These are phyloP conservation scores for Lepidothrix coronata DNA, from an alignment of 2,113 vertebrate genomes.

Conservation along the genomic window DNA sequence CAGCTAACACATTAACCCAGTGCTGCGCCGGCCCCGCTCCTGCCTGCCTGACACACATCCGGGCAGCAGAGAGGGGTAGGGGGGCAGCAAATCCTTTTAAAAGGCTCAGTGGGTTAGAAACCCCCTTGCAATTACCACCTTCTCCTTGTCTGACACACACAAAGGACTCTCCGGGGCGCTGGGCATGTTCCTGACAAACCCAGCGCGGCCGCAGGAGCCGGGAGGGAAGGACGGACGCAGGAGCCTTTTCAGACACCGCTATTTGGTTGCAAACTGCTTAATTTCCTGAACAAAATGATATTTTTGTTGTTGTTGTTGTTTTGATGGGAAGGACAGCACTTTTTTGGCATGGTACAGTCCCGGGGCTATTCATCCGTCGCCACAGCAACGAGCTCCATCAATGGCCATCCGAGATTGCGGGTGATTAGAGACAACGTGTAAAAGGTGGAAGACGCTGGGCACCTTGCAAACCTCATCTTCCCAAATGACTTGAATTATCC, in stretches of 20 bases:
- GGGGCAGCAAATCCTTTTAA: background rate
- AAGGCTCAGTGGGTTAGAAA: constrained; percentile 53
- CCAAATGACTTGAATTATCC: constrained; percentile 69
- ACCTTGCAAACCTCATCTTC: constrained; percentile 57
- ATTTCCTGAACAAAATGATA: constrained; percentile 62
- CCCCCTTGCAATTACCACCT: constrained; percentile 36
- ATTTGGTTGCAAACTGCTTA: constrained; percentile 67
- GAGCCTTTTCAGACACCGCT: constrained; percentile 54
- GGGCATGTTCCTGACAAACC: constrained; percentile 26
- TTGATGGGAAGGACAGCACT: constrained; percentile 55
- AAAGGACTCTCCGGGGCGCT: background rate
- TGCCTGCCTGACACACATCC: constrained; percentile 50
- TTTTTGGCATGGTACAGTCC: constrained; percentile 55
- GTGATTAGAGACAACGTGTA: constrained; percentile 65
- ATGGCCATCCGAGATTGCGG: constrained; percentile 60
- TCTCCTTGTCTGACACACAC: background rate
- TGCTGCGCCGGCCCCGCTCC: background rate
- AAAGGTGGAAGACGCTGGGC: constrained; percentile 49
- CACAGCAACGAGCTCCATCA: constrained; percentile 70
- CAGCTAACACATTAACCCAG: constrained; percentile 49
- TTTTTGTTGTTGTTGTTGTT: constrained; percentile 57
- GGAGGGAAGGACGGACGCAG: background rate
- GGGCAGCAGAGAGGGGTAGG: background rate
- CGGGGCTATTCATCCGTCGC: constrained; percentile 63
- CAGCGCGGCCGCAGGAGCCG: fast-evolving